Conservation (phyloP, 2,797 vertebrate species). For the Gephyroberyx darwinii region DNA sequence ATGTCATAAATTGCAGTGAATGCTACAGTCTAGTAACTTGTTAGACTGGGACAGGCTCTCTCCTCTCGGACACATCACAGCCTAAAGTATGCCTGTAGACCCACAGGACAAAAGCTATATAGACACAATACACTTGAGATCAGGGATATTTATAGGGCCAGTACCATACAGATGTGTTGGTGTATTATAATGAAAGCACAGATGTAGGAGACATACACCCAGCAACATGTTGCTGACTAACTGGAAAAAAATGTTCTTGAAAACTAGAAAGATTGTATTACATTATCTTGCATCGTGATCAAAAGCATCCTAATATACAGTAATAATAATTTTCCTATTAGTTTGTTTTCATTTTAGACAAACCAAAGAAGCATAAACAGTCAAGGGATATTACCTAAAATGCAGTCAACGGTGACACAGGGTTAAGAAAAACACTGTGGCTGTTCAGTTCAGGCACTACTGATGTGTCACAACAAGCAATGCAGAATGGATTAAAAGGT, state of each 20-base stretch:
- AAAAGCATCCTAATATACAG: neutral
- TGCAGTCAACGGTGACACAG: constrained; percentile 9
- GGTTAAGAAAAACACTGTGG: constrained; percentile 25
- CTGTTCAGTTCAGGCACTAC: constrained; percentile 10
- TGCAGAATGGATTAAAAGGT: constrained; percentile 26
- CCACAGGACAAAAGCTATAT: neutral
- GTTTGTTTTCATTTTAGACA: constrained; percentile 10
- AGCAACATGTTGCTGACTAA: neutral
- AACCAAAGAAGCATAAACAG: neutral
- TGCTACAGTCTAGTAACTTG: neutral
- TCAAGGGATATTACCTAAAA: constrained; percentile 19
- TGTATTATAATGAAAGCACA: neutral
- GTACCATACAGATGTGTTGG: neutral
- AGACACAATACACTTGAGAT: neutral
- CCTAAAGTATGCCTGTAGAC: neutral
- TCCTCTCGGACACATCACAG: neutral
- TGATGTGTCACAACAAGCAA: constrained; percentile 21
- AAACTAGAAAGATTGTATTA: constrained; percentile 1
- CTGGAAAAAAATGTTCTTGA: neutral
- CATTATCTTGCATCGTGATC: neutral
- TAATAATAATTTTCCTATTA: neutral
- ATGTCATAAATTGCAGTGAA: constrained; percentile 19
- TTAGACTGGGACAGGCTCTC: too few relatives aligned
- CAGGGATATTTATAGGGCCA: neutral
- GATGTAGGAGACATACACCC: too few relatives aligned